These are phyloP conservation scores for Zygothrica quintamaculata DNA, from an alignment of 2,888 invertebrate species.

Conservation along the genomic window DNA sequence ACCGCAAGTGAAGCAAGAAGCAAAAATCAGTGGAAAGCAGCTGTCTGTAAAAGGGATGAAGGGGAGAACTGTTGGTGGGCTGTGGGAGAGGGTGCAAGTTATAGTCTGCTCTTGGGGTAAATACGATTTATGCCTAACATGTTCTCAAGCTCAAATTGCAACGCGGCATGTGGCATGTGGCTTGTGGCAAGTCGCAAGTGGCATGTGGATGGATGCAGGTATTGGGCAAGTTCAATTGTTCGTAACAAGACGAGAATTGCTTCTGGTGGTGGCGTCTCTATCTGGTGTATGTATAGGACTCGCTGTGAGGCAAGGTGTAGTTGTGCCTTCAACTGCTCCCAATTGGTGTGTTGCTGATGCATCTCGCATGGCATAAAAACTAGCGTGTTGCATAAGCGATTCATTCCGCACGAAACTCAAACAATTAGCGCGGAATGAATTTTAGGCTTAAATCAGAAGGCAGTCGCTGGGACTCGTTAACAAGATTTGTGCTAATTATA, in stretches of 20 bases:
- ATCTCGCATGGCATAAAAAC: no score
- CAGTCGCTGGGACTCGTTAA: conserved; percentile 27
- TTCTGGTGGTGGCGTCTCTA: neutral
- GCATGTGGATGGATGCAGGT: neutral
- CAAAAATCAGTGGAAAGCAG: neutral
- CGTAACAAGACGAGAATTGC: neutral
- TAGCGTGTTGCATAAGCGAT: no score
- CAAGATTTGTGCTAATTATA: conserved; percentile 46
- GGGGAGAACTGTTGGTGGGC: conserved; percentile 11
- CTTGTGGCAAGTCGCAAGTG: neutral
- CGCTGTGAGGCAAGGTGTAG: no score
- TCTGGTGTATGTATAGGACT: no score
- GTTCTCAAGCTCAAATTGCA: neutral
- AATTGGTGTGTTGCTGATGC: no score
- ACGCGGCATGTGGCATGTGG: neutral
- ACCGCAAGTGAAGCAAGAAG: conserved; percentile 35
- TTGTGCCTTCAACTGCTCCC: no score
- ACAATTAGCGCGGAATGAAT: conserved; percentile 34
- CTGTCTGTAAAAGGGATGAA: neutral
- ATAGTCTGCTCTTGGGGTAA: conserved; percentile 7
- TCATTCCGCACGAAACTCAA: conserved; percentile 29
- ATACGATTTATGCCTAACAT: neutral
- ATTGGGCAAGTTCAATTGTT: neutral
- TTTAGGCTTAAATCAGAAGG: conserved; percentile 12
- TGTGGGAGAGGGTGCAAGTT: conserved; percentile 47